These are phyloP conservation scores for Pelecanoides urinatrix DNA, from an alignment of 2,113 vertebrate species.

Conservation along the genomic window DNA sequence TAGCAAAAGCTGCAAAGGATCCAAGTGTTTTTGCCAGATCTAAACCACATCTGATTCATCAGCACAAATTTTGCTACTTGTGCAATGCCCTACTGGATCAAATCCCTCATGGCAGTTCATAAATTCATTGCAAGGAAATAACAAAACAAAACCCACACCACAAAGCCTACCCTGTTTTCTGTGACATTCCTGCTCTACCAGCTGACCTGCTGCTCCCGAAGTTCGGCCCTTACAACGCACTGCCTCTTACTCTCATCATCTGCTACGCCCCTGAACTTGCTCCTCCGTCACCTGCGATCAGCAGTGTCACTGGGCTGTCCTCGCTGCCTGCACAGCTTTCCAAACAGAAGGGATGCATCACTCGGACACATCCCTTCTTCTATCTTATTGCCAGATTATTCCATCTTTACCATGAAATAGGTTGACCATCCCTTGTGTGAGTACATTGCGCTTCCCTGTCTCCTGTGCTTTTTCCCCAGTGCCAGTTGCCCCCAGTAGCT, in stretches of 20 bases:
- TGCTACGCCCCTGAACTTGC: neutral
- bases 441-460: too few relatives aligned
- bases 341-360: neutral
- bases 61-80: neutral
- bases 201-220: neutral
- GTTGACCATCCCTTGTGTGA: fast-evolving
- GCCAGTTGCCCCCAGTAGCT: neutral
- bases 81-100: neutral
- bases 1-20: neutral
- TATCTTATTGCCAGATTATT: neutral
- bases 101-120: neutral
- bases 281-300: neutral
- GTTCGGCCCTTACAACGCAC: fast-evolving
- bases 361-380: neutral
- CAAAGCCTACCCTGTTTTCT: neutral
- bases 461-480: neutral
- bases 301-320: neutral
- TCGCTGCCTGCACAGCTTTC: neutral
- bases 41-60: neutral
- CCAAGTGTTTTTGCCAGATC: neutral
- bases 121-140: neutral
- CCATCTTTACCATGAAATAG: neutral
- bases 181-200: neutral
- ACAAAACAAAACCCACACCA: fast-evolving
- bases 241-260: too few relatives aligned